Evolutionary conservation across 2,797 vertebrate species (phyloP).

Genomic region (Benthosema pterotum): DNA sequence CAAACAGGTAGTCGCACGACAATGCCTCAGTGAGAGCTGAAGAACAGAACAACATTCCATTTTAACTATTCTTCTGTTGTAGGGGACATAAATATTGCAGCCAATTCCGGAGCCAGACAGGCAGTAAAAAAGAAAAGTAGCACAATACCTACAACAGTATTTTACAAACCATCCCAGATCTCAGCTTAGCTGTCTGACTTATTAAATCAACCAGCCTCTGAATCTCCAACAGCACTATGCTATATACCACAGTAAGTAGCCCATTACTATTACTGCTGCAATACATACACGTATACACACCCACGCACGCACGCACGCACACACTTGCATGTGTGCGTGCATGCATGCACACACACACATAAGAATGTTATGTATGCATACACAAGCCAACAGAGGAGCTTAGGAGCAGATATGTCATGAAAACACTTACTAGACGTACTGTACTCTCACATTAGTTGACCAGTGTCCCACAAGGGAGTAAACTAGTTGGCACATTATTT

Average conservation of each 20-base stretch:
- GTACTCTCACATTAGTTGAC: too few species aligned
- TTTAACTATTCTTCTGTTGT: too few species aligned
- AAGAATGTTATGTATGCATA: background rate
- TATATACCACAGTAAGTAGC: slow-evolving; percentile 50
- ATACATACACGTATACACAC: slow-evolving; percentile 6
- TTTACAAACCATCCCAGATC: too few species aligned
- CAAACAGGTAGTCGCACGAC: too few species aligned
- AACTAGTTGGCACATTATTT: too few species aligned
- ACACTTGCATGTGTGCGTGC: slow-evolving; percentile 4
- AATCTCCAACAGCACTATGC: slow-evolving; percentile 41
- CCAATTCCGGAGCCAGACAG: slow-evolving; percentile 31
- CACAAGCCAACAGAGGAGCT: too few species aligned
- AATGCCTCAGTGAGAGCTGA: too few species aligned
- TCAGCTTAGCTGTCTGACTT: slow-evolving; percentile 41
- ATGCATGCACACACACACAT: background rate
- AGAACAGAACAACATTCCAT: too few species aligned
- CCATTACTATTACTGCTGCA: slow-evolving; percentile 37
- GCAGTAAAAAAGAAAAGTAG: background rate
- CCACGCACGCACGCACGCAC: background rate
- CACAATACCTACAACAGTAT: too few species aligned
- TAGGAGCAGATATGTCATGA: too few species aligned
- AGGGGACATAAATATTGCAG: background rate
- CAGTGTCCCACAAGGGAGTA: too few species aligned
- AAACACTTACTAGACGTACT: too few species aligned
- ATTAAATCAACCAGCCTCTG: slow-evolving; percentile 45